Conservation (phyloP, 2,113 vertebrate genomes). For the Probosciger aterrimus region DNA sequence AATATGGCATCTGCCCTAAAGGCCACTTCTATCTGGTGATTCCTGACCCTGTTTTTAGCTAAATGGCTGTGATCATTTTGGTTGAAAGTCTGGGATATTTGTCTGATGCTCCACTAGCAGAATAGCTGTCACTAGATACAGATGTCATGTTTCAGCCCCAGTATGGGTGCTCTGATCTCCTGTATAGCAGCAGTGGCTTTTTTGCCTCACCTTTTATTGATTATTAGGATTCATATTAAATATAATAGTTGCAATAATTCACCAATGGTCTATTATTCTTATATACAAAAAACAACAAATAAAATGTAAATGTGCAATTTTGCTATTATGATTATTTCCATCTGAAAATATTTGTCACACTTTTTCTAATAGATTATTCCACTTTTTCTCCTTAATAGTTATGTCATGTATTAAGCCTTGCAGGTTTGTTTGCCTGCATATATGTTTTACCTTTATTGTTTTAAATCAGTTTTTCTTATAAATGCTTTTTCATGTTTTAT, state of each 20-base stretch:
- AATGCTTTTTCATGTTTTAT: neutral
- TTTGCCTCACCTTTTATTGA: neutral
- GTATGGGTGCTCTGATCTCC: neutral
- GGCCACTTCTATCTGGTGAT: neutral
- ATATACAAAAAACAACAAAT: neutral
- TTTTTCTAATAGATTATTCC: neutral
- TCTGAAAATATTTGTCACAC: neutral
- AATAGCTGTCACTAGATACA: neutral
- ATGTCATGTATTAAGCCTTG: neutral
- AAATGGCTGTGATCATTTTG: fast-evolving
- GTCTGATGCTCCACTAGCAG: fast-evolving
- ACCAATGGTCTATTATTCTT: neutral
- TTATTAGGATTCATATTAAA: neutral
- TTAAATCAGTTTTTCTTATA: neutral
- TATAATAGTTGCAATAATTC: neutral
- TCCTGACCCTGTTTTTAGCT: neutral
- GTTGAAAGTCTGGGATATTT: neutral
- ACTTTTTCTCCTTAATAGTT: neutral
- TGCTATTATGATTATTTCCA: neutral
- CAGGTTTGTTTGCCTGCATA: neutral
- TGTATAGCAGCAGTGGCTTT: neutral
- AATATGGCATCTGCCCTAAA: neutral
- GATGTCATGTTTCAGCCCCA: too few species aligned
- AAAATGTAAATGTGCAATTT: neutral
- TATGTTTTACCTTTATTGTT: neutral